A percentile compares a stretch with the other conserved stretches of the same genome.
phyloP scores from a whole-genome alignment of 2,888 invertebrate genomes.

The Euzophera pinguis region DNA sequence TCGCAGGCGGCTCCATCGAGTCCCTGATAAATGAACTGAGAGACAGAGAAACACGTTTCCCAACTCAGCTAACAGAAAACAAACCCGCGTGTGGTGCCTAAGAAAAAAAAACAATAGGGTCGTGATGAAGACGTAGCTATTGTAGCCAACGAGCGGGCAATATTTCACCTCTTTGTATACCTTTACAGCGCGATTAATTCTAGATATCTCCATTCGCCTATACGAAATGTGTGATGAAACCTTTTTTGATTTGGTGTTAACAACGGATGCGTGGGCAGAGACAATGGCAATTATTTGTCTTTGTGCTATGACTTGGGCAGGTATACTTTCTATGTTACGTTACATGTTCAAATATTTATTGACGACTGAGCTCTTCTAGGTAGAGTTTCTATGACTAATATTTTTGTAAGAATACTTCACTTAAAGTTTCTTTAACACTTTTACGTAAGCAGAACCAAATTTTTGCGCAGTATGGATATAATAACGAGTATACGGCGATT shows the following conservation, averaged over 20 bases:
- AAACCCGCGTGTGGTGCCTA: conserved; percentile 68
- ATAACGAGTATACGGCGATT: no score
- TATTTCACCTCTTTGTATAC: conserved; percentile 78
- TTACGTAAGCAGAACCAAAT: no score
- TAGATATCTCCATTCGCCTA: conserved; percentile 77
- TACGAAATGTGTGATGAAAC: conserved; percentile 73
- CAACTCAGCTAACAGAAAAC: conserved; percentile 70
- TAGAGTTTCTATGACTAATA: no score
- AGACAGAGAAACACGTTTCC: conserved; percentile 66
- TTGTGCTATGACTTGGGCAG: neutral
- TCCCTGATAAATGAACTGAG: conserved; percentile 57
- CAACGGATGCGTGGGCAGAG: conserved; percentile 52
- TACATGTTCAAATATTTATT: neutral
- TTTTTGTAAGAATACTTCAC: neutral
- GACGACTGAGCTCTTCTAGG: no score
- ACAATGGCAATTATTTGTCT: conserved; percentile 15
- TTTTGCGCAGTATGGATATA: no score
- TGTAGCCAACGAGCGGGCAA: conserved; percentile 74
- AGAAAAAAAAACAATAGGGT: conserved; percentile 74
- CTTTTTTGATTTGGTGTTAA: conserved; percentile 61
- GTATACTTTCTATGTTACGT: conserved; percentile 11
- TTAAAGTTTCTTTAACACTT: no score
- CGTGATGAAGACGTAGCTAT: conserved; percentile 80
- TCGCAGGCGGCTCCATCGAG: conserved; percentile 27
- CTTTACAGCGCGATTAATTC: conserved; percentile 76